A percentile compares a stretch with the other conserved stretches of the same genome.
Conservation (phyloP, 2,113 vertebrate genomes). For the Pterophyllum scalare region DNA sequence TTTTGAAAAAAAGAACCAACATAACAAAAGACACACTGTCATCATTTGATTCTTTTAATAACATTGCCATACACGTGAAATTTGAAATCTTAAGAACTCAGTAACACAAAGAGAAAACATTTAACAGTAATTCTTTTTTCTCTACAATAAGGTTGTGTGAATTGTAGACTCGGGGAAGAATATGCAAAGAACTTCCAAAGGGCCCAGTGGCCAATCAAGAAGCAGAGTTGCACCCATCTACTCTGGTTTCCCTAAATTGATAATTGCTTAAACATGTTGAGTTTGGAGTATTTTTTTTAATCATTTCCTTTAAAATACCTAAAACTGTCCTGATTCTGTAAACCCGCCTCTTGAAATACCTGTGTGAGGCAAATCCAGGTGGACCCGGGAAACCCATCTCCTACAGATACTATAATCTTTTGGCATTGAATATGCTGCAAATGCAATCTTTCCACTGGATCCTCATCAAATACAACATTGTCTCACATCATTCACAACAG, state of each 20-base stretch:
- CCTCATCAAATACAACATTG: slow-evolving; percentile 7
- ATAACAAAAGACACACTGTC: slow-evolving; percentile 44
- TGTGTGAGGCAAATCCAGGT: slow-evolving; percentile 63
- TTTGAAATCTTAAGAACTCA: slow-evolving; percentile 52
- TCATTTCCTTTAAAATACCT: slow-evolving; percentile 5
- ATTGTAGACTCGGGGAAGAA: slow-evolving; percentile 24
- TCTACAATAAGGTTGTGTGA: slow-evolving; percentile 28
- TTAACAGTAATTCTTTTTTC: slow-evolving; percentile 42
- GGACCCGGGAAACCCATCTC: slow-evolving; percentile 6
- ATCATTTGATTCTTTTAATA: slow-evolving; percentile 75
- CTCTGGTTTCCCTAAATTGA: not conserved
- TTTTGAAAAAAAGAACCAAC: slow-evolving; percentile 30
- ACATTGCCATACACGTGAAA: slow-evolving; percentile 66
- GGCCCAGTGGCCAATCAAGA: slow-evolving; percentile 39
- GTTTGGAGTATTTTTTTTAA: not conserved
- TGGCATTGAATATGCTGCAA: slow-evolving; percentile 55
- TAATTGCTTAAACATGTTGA: not conserved
- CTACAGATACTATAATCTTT: slow-evolving; percentile 53
- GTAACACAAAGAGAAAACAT: slow-evolving; percentile 77
- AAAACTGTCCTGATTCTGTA: slow-evolving; percentile 10
- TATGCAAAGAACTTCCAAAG: slow-evolving; percentile 29
- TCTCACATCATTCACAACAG: slow-evolving; percentile 33
- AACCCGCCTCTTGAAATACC: slow-evolving; percentile 45
- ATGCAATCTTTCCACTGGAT: slow-evolving; percentile 34
- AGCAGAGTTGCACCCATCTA: slow-evolving; percentile 15